phyloP scores from a whole-genome alignment of 2,797 vertebrate genomes.

The Gymnothorax javanicus region DNA sequence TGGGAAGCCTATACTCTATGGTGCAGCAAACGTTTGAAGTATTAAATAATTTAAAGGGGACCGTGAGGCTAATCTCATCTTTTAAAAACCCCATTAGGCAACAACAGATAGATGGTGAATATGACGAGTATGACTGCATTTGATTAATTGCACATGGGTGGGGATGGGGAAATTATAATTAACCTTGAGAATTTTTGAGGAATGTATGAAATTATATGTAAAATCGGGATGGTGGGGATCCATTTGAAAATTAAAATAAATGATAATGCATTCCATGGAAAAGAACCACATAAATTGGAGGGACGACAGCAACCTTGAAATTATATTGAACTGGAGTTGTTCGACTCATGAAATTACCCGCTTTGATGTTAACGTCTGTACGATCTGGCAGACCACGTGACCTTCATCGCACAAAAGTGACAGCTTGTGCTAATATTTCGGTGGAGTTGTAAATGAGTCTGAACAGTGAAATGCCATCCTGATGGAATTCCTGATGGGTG shows the following conservation, averaged over 20 bases:
- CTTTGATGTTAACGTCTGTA: not conserved
- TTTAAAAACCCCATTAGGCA: not conserved
- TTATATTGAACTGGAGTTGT: not conserved
- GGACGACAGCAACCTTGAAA: not conserved
- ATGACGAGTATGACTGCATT: not conserved
- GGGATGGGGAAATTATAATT: not conserved
- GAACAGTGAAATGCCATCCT: not conserved
- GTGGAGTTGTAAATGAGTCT: not conserved
- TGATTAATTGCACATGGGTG: not conserved
- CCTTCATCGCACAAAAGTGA: not conserved
- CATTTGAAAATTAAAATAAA: not conserved
- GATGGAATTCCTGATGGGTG: not conserved
- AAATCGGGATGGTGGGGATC: not conserved
- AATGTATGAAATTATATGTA: not conserved
- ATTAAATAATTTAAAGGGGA: slow-evolving; percentile 2
- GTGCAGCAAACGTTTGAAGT: not conserved
- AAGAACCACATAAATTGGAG: not conserved
- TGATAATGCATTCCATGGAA: not conserved
- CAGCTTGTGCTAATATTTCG: not conserved
- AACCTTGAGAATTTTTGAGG: not conserved
- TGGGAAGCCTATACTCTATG: not conserved
- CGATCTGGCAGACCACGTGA: not conserved
- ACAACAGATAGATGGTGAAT: not conserved
- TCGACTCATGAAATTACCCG: not conserved
- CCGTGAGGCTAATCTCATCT: not conserved